Base-by-base conservation (phyloP, 2,113 vertebrate species). In the Lagopus leucura region DNA sequence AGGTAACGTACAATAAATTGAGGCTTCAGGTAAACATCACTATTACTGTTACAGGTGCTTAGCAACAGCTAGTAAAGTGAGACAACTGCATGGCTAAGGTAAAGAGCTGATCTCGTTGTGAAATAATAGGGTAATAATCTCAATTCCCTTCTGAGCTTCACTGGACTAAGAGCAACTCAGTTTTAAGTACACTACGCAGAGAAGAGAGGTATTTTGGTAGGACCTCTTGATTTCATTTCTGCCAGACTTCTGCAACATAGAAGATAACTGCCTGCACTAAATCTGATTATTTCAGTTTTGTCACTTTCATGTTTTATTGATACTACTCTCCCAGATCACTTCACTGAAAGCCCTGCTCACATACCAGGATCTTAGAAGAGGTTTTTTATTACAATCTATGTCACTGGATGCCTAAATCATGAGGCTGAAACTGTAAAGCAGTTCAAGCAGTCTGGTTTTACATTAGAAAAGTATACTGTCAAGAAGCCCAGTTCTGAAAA, bases 41-140 rank as follows among this genome's bases (percentile, higher is more conserved):
- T 71, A 66, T 69, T 89, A 75, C 66, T 80, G 34, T 94, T 95
- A 76, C 47, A 32, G 80, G 96, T 90, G 64, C 96, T 89, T 83
- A 95, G 91, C 80, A 96, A 94, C 92, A 78, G 74, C 52, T 76
- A 21, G 8, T 50, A 69, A 64, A 89, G 94, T 40, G 52, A 85
- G 20, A 77, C 7, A 78, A 36, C 38, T 50, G 55, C 45, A 77
- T 25, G 76, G n/a, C 54, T 57, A 52, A 72, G 42, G 72, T 57
- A 94, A 95, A 85, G 28, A 61, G 58, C 38, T 64, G 81, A 82
- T 94, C 82, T 82, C 32, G 25, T 40, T 63, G 15, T 54, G 58
- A 94, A 93, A 79, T 38, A 61, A 43, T 77, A 42, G 81, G 55
- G 79, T n/a, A 76, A 70, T 77, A 75, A 88, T 57, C 17, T 19